These are phyloP conservation scores for Irena cyanogastra DNA, from an alignment of 2,113 vertebrate genomes.

Conservation along the genomic window DNA sequence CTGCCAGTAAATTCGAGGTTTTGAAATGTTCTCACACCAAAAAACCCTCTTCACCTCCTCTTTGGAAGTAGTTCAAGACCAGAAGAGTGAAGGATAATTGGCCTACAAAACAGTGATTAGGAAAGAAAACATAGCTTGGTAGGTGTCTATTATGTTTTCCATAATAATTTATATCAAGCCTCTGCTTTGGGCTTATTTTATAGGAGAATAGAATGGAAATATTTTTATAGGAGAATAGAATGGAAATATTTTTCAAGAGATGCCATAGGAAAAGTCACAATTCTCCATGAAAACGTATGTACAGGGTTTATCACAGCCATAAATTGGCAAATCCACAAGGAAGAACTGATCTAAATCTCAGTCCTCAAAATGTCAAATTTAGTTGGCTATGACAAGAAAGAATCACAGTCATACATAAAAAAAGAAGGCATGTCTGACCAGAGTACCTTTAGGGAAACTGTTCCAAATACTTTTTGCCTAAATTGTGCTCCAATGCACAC, in stretches of 20 bases:
- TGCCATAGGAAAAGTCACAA: constrained; percentile 18
- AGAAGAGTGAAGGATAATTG: not conserved
- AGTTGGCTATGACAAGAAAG: not conserved
- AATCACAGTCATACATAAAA: not conserved
- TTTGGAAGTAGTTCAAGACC: not conserved
- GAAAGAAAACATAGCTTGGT: not conserved
- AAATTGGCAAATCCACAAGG: constrained; percentile 1
- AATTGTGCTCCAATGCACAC: not conserved
- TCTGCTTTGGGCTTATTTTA: constrained; percentile 5
- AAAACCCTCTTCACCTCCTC: not conserved
- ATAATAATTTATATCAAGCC: not conserved
- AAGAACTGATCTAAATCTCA: constrained; percentile 15
- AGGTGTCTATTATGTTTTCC: not conserved
- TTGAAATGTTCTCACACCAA: not conserved
- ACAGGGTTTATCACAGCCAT: constrained; percentile 8
- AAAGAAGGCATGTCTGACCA: not conserved
- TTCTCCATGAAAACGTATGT: not conserved
- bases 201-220: not conserved
- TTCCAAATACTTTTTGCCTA: not conserved
- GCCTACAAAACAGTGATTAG: not conserved
- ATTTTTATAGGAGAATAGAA: not conserved
- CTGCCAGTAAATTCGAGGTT: not conserved
- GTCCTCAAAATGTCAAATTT: constrained; percentile 21
- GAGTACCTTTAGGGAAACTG: not conserved
- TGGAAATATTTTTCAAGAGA: constrained; percentile 13